These are phyloP conservation scores for Tetanocera ferruginea DNA, from an alignment of 2,888 invertebrate genomes.

Conservation along the genomic window DNA sequence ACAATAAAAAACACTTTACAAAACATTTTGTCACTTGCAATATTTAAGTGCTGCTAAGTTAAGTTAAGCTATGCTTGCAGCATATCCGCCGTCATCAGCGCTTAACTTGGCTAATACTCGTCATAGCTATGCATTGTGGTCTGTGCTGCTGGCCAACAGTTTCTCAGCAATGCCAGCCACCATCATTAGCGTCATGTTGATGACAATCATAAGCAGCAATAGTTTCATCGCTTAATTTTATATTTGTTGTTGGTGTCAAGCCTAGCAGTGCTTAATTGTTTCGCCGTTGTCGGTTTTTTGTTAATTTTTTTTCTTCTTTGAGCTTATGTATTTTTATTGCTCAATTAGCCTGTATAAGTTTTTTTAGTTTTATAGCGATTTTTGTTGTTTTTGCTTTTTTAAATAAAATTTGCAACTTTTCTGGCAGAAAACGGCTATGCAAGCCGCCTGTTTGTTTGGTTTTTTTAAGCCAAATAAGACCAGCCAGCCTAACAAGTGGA, in stretches of 20 bases:
- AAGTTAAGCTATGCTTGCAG: not conserved
- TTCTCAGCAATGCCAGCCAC: not conserved
- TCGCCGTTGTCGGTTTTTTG: not conserved
- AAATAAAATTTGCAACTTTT: no score
- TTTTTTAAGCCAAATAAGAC: no score
- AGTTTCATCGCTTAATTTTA: not conserved
- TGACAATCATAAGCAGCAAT: not conserved
- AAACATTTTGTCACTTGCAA: not conserved
- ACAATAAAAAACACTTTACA: conserved; percentile 3
- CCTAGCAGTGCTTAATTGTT: conserved; percentile 13
- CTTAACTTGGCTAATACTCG: not conserved
- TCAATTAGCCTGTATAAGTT: conserved; percentile 34
- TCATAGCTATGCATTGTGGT: not conserved
- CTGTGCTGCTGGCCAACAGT: not conserved
- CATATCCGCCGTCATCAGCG: conserved; percentile 13
- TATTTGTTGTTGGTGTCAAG: conserved; percentile 18
- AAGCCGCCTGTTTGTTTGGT: no score
- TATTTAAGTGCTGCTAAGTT: not conserved
- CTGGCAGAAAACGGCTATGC: no score
- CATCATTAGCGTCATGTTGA: not conserved
- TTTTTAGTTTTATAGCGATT: not conserved
- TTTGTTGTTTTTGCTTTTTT: not conserved
- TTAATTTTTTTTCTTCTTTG: not conserved
- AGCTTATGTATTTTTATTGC: conserved; percentile 21
- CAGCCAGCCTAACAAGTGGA: not conserved